Conservation (phyloP, 2,888 invertebrate species). For the Graphium colonna region DNA sequence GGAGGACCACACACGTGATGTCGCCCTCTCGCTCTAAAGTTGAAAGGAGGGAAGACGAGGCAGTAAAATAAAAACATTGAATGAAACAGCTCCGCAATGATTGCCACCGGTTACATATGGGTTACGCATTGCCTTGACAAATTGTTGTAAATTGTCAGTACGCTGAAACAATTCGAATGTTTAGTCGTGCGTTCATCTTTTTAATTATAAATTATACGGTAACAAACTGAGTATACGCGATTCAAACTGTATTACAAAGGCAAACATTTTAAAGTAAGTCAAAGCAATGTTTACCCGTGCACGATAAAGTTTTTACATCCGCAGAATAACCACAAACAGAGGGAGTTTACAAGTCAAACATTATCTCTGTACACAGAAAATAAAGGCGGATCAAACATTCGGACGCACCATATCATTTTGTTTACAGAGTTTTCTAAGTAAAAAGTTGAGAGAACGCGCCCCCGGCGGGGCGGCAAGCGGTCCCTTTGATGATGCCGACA, state of each 20-base stretch:
- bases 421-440: constrained; percentile 79
- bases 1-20: constrained; percentile 73
- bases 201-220: neutral
- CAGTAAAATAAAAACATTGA: constrained; percentile 73
- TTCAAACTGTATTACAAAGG: neutral
- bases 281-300: constrained; percentile 44
- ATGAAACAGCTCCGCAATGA: constrained; percentile 52
- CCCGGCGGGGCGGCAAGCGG: constrained; percentile 61
- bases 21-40: constrained; percentile 53
- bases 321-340: constrained; percentile 62
- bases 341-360: constrained; percentile 66
- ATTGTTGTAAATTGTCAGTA: constrained; percentile 19
- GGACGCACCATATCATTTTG: constrained; percentile 76
- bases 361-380: constrained; percentile 70
- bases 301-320: constrained; percentile 51
- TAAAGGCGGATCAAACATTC: constrained; percentile 78
- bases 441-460: constrained; percentile 72
- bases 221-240: neutral
- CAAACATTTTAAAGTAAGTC: constrained; percentile 30
- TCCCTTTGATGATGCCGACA: constrained; percentile 78
- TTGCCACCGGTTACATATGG: constrained; percentile 39
- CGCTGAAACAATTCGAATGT: constrained; percentile 2
- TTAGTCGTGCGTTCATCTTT: neutral
- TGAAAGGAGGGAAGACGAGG: constrained; percentile 50
- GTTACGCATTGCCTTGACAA: constrained; percentile 21